Conservation (phyloP, 2,888 invertebrate genomes). For the Cephus spinipes region DNA sequence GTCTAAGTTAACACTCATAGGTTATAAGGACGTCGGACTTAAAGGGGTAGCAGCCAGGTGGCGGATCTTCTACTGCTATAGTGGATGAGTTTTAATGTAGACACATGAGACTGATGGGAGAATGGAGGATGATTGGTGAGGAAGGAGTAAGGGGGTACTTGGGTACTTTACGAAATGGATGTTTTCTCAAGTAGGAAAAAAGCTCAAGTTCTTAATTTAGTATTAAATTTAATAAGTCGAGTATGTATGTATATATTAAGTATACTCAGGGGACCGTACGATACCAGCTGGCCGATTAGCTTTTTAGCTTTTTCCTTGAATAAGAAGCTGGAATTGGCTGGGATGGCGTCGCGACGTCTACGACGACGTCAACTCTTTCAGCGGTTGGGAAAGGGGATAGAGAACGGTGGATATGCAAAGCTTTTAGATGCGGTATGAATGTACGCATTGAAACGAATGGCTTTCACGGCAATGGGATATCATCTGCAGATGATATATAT, state of each 20-base stretch:
- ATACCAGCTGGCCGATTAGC: not conserved
- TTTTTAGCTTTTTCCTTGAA: not conserved
- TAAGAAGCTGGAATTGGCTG: not conserved
- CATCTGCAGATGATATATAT: conserved; percentile 60
- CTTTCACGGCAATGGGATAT: conserved; percentile 50
- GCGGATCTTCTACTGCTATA: not conserved
- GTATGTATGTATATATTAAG: not conserved
- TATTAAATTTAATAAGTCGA: not conserved
- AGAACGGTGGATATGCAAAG: conserved; percentile 35
- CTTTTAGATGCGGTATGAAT: conserved; percentile 48
- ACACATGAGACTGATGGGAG: not conserved
- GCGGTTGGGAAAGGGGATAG: not conserved
- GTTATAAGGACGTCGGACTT: not conserved
- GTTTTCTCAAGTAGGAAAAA: not conserved
- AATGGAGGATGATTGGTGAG: not conserved
- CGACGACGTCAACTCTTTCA: not conserved
- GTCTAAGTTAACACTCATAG: not conserved
- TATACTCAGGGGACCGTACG: not conserved
- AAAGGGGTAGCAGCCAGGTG: not conserved
- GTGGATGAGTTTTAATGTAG: not conserved
- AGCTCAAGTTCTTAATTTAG: not conserved
- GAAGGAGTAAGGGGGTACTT: not conserved
- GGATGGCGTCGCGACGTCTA: not conserved
- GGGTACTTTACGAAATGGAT: not conserved
- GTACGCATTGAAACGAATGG: conserved; percentile 58